Evolutionary conservation across 2,113 vertebrate species (phyloP).

Genomic region (Ancistrus triradiatus): DNA sequence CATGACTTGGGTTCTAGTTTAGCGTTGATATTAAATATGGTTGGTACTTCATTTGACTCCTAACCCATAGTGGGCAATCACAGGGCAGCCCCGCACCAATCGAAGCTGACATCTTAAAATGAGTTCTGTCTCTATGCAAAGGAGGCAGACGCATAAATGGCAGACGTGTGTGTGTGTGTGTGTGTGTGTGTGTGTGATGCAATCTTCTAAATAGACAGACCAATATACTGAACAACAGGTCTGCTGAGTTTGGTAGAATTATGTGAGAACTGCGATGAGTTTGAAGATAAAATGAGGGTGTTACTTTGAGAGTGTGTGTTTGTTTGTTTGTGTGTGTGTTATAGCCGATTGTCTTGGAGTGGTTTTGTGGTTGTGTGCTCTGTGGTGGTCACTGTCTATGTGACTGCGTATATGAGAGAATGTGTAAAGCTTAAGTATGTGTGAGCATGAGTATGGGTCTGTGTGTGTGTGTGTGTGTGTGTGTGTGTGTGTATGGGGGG

Average conservation of each 20-base stretch:
- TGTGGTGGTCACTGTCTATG: background rate
- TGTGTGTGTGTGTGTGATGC: conserved; percentile 4
- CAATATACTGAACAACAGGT: too few relatives aligned
- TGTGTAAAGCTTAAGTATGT: background rate
- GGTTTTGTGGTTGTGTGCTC: too few relatives aligned
- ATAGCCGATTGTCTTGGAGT: too few relatives aligned
- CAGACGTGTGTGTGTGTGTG: conserved; percentile 13
- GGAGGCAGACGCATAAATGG: conserved; percentile 15
- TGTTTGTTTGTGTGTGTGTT: background rate
- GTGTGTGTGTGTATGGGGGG: background rate
- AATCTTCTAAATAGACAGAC: conserved; percentile 9
- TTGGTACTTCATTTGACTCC: conserved; percentile 15
- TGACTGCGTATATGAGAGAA: background rate
- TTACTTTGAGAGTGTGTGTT: background rate
- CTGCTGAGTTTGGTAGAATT: too few relatives aligned
- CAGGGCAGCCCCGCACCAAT: background rate
- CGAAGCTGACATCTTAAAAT: conserved; percentile 17
- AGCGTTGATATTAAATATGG: conserved; percentile 20
- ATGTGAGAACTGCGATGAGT: background rate
- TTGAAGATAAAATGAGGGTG: background rate
- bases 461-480: background rate
- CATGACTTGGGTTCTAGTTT: background rate
- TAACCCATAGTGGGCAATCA: conserved; percentile 8
- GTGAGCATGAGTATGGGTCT: background rate
- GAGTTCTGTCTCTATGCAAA: conserved; percentile 30